Evolutionary conservation across 2,113 vertebrate species (phyloP).

Genomic region (Lycocorax pyrrhopterus): DNA sequence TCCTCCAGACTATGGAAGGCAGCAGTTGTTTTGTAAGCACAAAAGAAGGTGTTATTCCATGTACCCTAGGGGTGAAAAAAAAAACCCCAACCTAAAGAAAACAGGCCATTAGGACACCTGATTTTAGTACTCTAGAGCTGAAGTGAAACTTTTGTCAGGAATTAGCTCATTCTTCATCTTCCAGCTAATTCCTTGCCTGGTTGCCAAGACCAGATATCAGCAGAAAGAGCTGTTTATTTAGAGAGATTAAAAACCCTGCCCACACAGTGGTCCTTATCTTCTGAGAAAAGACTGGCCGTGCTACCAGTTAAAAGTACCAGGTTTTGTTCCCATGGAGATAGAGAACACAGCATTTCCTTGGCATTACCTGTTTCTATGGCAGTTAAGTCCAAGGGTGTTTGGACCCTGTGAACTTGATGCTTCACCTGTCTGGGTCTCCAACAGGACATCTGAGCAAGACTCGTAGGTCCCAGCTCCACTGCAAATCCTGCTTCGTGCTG

Average conservation of each 20-base stretch:
- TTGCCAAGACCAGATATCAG: not conserved
- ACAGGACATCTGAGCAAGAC: not conserved
- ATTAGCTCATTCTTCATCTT: not conserved
- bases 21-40: constrained; percentile 31
- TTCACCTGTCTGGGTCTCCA: not conserved
- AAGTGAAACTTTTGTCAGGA: not conserved
- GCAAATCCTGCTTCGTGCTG: not conserved
- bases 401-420: not conserved
- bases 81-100: not conserved
- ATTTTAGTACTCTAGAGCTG: not conserved
- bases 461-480: not conserved
- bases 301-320: constrained; percentile 18
- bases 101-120: not conserved
- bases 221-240: constrained; percentile 30
- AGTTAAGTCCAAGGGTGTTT: not conserved
- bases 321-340: constrained; percentile 58
- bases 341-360: not conserved
- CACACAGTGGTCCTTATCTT: constrained; percentile 19
- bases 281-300: constrained; percentile 20
- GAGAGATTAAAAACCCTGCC: not conserved
- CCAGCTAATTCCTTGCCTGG: not conserved
- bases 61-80: not conserved
- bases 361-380: not conserved
- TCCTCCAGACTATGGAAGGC: constrained; percentile 1
- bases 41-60: not conserved